Evolutionary conservation across 2,797 vertebrate species (phyloP), one percentile per base, ranked within the genome.

Genomic region (Pantherophis alleghaniensis): DNA sequence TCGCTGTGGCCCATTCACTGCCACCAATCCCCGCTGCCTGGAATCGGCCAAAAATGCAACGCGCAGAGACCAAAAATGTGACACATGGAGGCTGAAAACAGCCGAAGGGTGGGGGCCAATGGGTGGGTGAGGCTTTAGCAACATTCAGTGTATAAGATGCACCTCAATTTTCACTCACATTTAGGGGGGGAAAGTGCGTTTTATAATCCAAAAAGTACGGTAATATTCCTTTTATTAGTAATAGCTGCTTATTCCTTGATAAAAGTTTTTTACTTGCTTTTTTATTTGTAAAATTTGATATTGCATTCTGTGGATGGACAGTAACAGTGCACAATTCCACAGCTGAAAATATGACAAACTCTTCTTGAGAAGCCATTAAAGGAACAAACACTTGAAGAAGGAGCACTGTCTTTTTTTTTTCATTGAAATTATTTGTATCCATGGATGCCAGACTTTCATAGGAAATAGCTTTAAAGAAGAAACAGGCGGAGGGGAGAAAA

Each of bases 401-500:
- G 61, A 60, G 91, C 57, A 32, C n/a, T 18, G 59, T 89, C 89
- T 91, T 79, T 91, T 92, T 87, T 87, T 87, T 86, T 59, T 59
- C 20, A 86, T 60, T 86, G 63, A 66, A 92, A 74, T 92, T 89
- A 88, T 92, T 94, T 91, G 92, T 89, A 89, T 91, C 92, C 87
- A 86, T 94, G 95, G 92, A 60, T 59, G 94, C 94, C 79, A 92
- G 92, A 92, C 95, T 96, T 94, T 95, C 56, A 95, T 74, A 93
- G 92, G 89, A 57, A 53, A 37, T 24, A 10, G 90, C 88, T 96
- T 92, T 94, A 95, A 92, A 74, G 91, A 94, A 86, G 28, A 24
- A 83, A 47, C 24, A 42, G 74, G 42, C 24, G 10, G 74, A 47
- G 37, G 69, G 14, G 5, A 1, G 2, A 22, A 22, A 32, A 32